These are phyloP conservation scores for Aurelia aurita DNA, from an alignment of 30 jellyfish, hydroid and myxozoan species.

Conservation along the genomic window DNA sequence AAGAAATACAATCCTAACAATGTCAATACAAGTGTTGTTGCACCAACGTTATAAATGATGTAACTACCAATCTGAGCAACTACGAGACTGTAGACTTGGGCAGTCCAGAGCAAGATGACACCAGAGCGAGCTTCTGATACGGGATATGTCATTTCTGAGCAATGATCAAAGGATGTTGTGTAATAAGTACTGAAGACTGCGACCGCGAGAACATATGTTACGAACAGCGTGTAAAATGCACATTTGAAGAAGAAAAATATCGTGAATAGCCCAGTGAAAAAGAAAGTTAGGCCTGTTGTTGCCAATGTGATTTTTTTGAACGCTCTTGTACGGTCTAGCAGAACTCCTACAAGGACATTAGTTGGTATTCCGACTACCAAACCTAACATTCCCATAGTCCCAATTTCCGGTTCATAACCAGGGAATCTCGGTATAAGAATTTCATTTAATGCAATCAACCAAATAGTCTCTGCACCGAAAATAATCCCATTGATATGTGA, in stretches of 20 bases:
- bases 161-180: slow-evolving; percentile 88
- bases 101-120: slow-evolving; percentile 54
- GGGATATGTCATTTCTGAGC: slow-evolving; percentile 81
- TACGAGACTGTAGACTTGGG: slow-evolving; percentile 46
- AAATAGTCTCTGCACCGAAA: slow-evolving; percentile 69
- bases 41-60: slow-evolving; percentile 1
- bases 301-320: slow-evolving; percentile 63
- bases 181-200: slow-evolving; percentile 67
- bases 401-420: slow-evolving; percentile 78
- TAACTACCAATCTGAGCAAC: slow-evolving; percentile 37
- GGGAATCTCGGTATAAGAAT: slow-evolving; percentile 77
- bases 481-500: slow-evolving; percentile 58
- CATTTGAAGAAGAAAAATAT: slow-evolving; percentile 35
- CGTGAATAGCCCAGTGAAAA: slow-evolving; percentile 43
- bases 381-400: slow-evolving; percentile 75
- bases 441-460: slow-evolving; percentile 73
- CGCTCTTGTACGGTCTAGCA: slow-evolving; percentile 74
- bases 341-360: slow-evolving; percentile 67
- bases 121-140: slow-evolving; percentile 67
- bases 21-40: background rate
- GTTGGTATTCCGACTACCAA: slow-evolving; percentile 63
- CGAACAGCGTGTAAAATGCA: slow-evolving; percentile 14
- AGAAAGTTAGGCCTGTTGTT: slow-evolving; percentile 39
- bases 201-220: slow-evolving; percentile 11
- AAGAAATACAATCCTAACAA: slow-evolving; percentile 1